Conservation (phyloP, 2,888 invertebrate genomes). For the Axea sp. region DNA sequence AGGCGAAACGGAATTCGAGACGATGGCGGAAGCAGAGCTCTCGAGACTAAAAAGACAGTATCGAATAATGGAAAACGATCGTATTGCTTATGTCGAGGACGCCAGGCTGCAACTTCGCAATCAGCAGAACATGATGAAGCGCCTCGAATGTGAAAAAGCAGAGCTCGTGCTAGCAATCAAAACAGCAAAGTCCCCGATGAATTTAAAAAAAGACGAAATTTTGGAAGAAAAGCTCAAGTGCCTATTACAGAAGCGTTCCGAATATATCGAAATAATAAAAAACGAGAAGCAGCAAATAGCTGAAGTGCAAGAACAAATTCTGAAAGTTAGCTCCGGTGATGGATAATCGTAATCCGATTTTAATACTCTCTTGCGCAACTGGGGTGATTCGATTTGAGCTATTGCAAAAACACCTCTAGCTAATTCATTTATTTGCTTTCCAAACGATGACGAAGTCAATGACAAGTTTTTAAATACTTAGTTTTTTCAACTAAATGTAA, state of each 20-base stretch:
- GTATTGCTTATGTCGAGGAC: slow-evolving; percentile 85
- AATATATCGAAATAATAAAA: slow-evolving; percentile 80
- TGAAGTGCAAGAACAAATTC: slow-evolving; percentile 81
- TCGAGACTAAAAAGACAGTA: slow-evolving; percentile 89
- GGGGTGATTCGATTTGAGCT: slow-evolving; percentile 6
- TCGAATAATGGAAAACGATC: slow-evolving; percentile 90
- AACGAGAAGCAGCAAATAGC: slow-evolving; percentile 80
- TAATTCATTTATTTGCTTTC: slow-evolving; percentile 24
- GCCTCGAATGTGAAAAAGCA: slow-evolving; percentile 83
- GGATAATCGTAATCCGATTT: slow-evolving; percentile 13
- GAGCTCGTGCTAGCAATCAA: slow-evolving; percentile 83
- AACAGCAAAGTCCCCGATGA: slow-evolving; percentile 81
- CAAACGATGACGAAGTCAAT: background rate
- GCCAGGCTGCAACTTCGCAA: slow-evolving; percentile 84
- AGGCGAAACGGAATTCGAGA: slow-evolving; percentile 87
- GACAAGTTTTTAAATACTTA: background rate
- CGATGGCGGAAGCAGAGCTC: slow-evolving; percentile 89
- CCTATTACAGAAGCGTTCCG: slow-evolving; percentile 82
- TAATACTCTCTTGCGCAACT: slow-evolving; percentile 19
- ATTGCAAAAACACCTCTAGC: slow-evolving; percentile 1
- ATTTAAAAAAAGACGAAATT: slow-evolving; percentile 81
- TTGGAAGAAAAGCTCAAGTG: slow-evolving; percentile 81
- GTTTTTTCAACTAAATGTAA: too few species aligned
- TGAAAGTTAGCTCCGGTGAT: slow-evolving; percentile 78
- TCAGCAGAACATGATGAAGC: slow-evolving; percentile 83